Conservation (phyloP, 2,888 invertebrate species). For the Chymomyza caudatula region DNA sequence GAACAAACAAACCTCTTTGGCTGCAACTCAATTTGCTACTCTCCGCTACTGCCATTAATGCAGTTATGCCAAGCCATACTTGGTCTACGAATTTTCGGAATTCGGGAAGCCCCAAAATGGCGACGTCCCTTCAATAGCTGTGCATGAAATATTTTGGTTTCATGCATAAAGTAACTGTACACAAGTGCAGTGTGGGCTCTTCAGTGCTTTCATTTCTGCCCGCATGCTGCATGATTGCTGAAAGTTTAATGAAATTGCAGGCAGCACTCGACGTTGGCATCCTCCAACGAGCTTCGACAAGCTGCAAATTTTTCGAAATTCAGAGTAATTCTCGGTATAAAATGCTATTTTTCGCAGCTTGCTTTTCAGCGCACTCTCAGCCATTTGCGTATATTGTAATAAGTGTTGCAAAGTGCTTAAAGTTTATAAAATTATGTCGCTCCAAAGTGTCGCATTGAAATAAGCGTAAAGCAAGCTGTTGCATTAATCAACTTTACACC, state of each 20-base stretch:
- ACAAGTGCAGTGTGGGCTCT: slow-evolving; percentile 60
- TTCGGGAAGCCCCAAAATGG: slow-evolving; percentile 21
- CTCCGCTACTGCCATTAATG: slow-evolving; percentile 43
- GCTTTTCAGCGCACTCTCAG: slow-evolving; percentile 41
- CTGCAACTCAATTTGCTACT: slow-evolving; percentile 36
- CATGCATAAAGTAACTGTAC: slow-evolving; percentile 67
- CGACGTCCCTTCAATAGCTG: not conserved
- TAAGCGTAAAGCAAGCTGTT: slow-evolving; percentile 49
- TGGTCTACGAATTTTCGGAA: not conserved
- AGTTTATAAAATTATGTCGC: slow-evolving; percentile 61
- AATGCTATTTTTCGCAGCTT: slow-evolving; percentile 63
- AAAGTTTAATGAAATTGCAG: slow-evolving; percentile 49
- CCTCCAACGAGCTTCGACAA: not conserved
- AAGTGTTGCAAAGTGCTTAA: slow-evolving; percentile 55
- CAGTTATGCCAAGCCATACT: slow-evolving; percentile 39
- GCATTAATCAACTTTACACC: slow-evolving; percentile 59
- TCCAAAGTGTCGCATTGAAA: slow-evolving; percentile 28
- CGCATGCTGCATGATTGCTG: slow-evolving; percentile 32
- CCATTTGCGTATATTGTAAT: slow-evolving; percentile 52
- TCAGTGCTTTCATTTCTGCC: not conserved
- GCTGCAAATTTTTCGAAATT: not conserved
- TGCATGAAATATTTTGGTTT: slow-evolving; percentile 59
- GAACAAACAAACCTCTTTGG: not conserved
- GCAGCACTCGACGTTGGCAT: not conserved
- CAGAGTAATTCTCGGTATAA: slow-evolving; percentile 27